A percentile compares a stretch with the other conserved stretches of the same genome.
These are phyloP conservation scores for Phenganax marumi DNA, from an alignment of 92 coral and sea anemone genomes.

Conservation along the genomic window DNA sequence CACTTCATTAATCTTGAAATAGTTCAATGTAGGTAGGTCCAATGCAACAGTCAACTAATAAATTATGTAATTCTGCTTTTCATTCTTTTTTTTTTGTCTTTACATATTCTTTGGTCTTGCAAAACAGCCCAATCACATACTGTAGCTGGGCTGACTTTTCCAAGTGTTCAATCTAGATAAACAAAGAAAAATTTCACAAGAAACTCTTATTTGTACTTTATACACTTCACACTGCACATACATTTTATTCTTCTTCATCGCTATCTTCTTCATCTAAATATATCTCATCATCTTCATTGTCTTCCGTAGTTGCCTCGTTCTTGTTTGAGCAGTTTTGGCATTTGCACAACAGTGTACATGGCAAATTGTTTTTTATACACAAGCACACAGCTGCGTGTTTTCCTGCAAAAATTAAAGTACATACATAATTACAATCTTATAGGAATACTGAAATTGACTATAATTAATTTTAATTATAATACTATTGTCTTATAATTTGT, in stretches of 20 bases:
- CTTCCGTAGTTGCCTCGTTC: neutral
- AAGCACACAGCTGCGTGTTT: neutral
- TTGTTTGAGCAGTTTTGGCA: conserved; percentile 32
- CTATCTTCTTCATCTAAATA: conserved; percentile 4
- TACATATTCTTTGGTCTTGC: too few relatives aligned
- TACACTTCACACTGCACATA: neutral
- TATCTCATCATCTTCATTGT: neutral
- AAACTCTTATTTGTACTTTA: neutral
- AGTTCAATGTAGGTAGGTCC: too few relatives aligned
- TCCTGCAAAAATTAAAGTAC: neutral
- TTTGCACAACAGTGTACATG: neutral
- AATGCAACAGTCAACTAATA: too few relatives aligned
- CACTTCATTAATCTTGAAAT: too few relatives aligned
- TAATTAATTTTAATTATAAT: neutral
- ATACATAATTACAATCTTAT: neutral
- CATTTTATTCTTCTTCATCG: neutral
- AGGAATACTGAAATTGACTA: neutral
- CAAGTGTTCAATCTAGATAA: neutral
- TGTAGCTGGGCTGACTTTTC: too few relatives aligned
- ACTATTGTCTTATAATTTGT: neutral
- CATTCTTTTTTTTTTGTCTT: too few relatives aligned
- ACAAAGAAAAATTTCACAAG: neutral
- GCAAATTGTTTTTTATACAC: conserved; percentile 10
- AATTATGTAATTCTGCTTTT: too few relatives aligned
- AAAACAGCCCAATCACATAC: too few relatives aligned